These are phyloP conservation scores for Drosophila auraria DNA, from an alignment of 1,140 invertebrate species.

Conservation along the genomic window DNA sequence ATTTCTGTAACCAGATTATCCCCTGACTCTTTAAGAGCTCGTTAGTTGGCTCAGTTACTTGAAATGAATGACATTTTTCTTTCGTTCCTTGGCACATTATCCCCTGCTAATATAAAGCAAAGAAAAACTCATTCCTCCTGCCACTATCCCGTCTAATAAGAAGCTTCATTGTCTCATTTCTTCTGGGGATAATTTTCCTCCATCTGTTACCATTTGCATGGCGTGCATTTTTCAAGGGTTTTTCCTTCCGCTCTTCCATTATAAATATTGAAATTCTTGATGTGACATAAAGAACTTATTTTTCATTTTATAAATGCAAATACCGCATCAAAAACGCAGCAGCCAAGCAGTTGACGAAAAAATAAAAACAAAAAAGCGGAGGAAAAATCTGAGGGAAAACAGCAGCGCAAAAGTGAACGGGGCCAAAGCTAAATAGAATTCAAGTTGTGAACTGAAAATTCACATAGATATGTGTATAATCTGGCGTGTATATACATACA, in stretches of 20 bases:
- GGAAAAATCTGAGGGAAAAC: constrained; percentile 44
- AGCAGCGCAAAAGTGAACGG: constrained; percentile 30
- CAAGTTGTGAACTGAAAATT: constrained; percentile 69
- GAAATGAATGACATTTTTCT: neutral
- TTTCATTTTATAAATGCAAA: constrained; percentile 69
- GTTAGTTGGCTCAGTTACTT: neutral
- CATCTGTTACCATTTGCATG: constrained; percentile 32
- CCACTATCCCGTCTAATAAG: constrained; percentile 10
- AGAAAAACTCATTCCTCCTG: constrained; percentile 4
- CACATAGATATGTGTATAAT: constrained; percentile 44
- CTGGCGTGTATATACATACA: constrained; percentile 20
- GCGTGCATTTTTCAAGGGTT: constrained; percentile 30
- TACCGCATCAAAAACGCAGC: constrained; percentile 55
- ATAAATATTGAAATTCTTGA: constrained; percentile 67
- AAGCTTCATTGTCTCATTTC: constrained; percentile 31
- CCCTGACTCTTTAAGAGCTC: neutral
- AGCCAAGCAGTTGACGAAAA: constrained; percentile 49
- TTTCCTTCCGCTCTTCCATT: constrained; percentile 38
- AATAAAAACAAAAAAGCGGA: constrained; percentile 34
- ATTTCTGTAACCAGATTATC: neutral
- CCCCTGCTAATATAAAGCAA: neutral
- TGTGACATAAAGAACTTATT: constrained; percentile 60
- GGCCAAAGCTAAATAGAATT: constrained; percentile 69
- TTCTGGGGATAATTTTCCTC: constrained; percentile 21
- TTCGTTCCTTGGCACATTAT: neutral